These are phyloP conservation scores for Drosophila pruinosa DNA, from an alignment of 1,140 invertebrate species.

Conservation along the genomic window DNA sequence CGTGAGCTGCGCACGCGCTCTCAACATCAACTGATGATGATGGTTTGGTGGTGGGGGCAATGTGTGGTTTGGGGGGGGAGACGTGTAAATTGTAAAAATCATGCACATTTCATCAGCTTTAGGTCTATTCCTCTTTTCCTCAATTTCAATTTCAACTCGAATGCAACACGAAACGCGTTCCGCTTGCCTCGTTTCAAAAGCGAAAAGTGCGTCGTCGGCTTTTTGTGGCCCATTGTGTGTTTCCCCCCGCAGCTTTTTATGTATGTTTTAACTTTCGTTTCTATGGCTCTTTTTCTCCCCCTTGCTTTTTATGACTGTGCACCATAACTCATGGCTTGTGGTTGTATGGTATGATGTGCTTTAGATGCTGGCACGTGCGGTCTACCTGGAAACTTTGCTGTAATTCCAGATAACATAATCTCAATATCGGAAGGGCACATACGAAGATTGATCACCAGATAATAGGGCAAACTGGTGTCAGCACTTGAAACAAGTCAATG, in stretches of 20 bases:
- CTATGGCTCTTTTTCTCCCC: slow-evolving; percentile 13
- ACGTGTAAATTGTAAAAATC: slow-evolving; percentile 66
- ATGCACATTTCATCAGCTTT: slow-evolving; percentile 61
- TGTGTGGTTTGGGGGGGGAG: neutral
- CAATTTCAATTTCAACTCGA: neutral
- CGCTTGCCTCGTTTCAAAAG: slow-evolving; percentile 65
- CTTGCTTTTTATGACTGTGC: slow-evolving; percentile 32
- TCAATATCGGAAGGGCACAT: neutral
- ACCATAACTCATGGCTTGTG: slow-evolving; percentile 31
- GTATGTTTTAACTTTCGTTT: slow-evolving; percentile 61
- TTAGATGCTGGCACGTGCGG: slow-evolving; percentile 57
- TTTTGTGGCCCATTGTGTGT: slow-evolving; percentile 36
- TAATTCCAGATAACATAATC: neutral
- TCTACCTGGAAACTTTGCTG: slow-evolving; percentile 37
- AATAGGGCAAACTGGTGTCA: neutral
- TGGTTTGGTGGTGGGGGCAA: neutral
- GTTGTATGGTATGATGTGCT: too few relatives aligned
- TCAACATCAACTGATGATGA: neutral
- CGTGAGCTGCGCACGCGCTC: slow-evolving; percentile 44
- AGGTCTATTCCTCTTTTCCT: slow-evolving; percentile 17
- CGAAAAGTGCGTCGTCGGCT: slow-evolving; percentile 63
- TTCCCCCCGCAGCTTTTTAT: slow-evolving; percentile 22
- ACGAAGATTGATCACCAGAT: neutral
- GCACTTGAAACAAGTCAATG: too few relatives aligned
- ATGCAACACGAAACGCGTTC: slow-evolving; percentile 43